Evolutionary conservation across 2,888 invertebrate species (phyloP), one percentile per base, ranked within the genome.

Genomic region (Hoplodrina ambigua): DNA sequence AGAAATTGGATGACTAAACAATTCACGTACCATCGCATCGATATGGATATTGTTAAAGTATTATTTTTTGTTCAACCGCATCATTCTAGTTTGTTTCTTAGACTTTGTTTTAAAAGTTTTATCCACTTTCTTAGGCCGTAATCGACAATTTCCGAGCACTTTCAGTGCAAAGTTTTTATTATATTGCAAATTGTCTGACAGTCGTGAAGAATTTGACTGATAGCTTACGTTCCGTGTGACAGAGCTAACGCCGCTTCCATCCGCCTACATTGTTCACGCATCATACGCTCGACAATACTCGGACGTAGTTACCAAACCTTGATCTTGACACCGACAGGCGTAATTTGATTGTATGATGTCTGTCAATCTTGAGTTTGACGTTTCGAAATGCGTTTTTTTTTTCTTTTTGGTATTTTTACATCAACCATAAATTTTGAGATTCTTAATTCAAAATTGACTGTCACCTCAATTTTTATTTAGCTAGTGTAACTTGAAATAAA

Each of bases 161-260:
- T 81, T 72, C 66, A 75, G 75, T 72, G 66, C 80, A 81, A 83
- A 84, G 70, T 76, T 68, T 85, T 87, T 86, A 90, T 93, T 93
- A 91, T 93, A 85, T 92, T 93, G 91, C 90, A 91, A 94, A 94
- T 92, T 78, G 69, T 80, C 76, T 91, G 94, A 93, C 94, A 94
- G 87, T 87, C 94, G 93, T 94, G 90, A 80, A 92, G 81, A 94
- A 94, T 94, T 89, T 92, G 93, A 94, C 89, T 90, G 91, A 93
- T 92, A 86, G 83, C 81, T 92, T 93, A 93, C 89, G 94, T 94
- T 94, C 90, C 92, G 81, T 88, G 69, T 87, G 86, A 88, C 91
- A 89, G 74, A 89, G 85, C 87, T 88, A 86, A 88, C 86, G 87
- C 78, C 80, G 81, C 75, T 76, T 70, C 76, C 73, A 73, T 82